Evolutionary conservation across 2,797 vertebrate species (phyloP).

Genomic region (Pampus argenteus): DNA sequence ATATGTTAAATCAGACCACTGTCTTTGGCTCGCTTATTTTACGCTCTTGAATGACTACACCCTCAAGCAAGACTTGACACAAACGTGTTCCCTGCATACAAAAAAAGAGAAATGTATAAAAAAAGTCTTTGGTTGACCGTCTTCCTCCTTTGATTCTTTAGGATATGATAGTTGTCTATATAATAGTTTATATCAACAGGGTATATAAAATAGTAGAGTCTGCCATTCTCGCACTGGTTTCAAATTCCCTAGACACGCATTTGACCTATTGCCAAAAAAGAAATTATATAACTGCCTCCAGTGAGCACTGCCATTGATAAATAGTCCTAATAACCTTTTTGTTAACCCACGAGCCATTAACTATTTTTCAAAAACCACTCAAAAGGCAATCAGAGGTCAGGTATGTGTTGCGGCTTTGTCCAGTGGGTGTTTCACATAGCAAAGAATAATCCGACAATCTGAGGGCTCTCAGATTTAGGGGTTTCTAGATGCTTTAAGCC

Average conservation of each 20-base stretch:
- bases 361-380: neutral
- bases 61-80: conserved; percentile 41
- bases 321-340: conserved; percentile 2
- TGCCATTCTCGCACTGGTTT: neutral
- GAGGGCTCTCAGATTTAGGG: no score
- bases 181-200: no score
- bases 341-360: neutral
- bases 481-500: neutral
- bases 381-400: neutral
- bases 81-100: conserved; percentile 47
- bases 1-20: conserved; percentile 35
- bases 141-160: conserved; percentile 18
- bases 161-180: neutral
- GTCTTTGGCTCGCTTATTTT: conserved; percentile 38
- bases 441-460: neutral
- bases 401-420: neutral
- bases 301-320: conserved; percentile 1
- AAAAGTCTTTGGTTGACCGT: neutral
- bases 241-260: neutral
- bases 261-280: conserved; percentile 9
- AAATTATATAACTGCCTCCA: no score
- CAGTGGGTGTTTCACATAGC: neutral
- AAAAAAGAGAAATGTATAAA: conserved; percentile 25
- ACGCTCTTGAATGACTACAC: conserved; percentile 42
- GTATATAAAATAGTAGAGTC: neutral